Evolutionary conservation across 2,888 invertebrate genomes (phyloP).

Genomic region (Epinotia demarniana): DNA sequence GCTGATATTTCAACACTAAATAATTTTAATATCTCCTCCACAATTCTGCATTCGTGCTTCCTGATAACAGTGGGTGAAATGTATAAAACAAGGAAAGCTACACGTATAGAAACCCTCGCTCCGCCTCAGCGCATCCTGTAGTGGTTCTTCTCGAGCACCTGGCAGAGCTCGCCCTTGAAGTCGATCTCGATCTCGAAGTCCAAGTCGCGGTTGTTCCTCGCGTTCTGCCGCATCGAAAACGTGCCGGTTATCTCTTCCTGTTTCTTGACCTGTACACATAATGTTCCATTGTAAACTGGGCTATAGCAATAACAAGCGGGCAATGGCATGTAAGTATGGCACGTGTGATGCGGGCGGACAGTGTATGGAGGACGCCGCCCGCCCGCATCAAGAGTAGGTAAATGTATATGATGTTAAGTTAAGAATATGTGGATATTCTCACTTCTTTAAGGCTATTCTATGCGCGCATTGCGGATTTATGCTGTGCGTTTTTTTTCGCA

Average conservation of each 20-base stretch:
- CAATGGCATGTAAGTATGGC: not conserved
- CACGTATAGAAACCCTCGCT: constrained; percentile 23
- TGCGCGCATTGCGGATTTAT: too few relatives aligned
- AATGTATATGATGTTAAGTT: too few relatives aligned
- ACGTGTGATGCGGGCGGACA: too few relatives aligned
- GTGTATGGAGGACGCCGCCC: too few relatives aligned
- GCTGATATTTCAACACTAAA: not conserved
- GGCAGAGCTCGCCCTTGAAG: constrained; percentile 95
- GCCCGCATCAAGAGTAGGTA: too few relatives aligned
- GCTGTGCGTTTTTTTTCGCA: too few relatives aligned
- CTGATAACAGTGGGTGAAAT: not conserved
- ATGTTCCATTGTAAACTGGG: not conserved
- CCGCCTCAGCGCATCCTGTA: constrained; percentile 94
- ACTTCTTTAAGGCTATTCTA: too few relatives aligned
- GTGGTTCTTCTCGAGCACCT: constrained; percentile 93
- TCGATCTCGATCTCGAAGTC: constrained; percentile 97
- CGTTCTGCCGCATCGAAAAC: constrained; percentile 98
- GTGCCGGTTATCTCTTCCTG: constrained; percentile 96
- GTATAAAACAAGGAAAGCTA: constrained; percentile 6
- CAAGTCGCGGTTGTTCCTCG: constrained; percentile 97
- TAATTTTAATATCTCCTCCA: not conserved
- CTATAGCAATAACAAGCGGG: not conserved
- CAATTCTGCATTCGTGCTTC: not conserved
- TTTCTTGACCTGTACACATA: constrained; percentile 88
- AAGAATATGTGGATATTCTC: too few relatives aligned